These are phyloP conservation scores for Lycorma delicatula DNA, from an alignment of 1,140 invertebrate genomes.

Conservation along the genomic window DNA sequence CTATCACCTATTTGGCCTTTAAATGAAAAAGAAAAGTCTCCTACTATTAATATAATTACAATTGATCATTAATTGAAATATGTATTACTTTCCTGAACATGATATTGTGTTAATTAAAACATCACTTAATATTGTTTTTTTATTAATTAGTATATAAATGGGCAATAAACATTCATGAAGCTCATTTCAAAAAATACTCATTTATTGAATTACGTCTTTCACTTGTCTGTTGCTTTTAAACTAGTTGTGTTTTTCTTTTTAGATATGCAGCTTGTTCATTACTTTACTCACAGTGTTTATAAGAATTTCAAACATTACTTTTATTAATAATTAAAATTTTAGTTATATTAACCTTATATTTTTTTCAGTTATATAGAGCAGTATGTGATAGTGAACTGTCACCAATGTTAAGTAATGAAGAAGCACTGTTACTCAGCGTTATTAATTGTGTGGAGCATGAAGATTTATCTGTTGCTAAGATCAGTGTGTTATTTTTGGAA, in stretches of 20 bases:
- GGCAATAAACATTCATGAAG: too few relatives aligned
- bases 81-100: too few relatives aligned
- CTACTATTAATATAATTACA: too few relatives aligned
- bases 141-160: too few relatives aligned
- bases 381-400: slow-evolving; percentile 23
- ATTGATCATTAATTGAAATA: too few relatives aligned
- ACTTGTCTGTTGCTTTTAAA: not conserved
- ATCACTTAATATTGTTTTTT: too few relatives aligned
- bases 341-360: not conserved
- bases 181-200: too few relatives aligned
- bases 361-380: slow-evolving; percentile 15
- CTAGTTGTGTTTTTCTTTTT: not conserved
- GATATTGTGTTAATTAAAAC: too few relatives aligned
- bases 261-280: not conserved
- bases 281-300: not conserved
- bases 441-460: slow-evolving; percentile 48
- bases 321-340: not conserved
- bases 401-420: slow-evolving; percentile 41
- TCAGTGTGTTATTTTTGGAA: slow-evolving; percentile 47
- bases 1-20: too few relatives aligned
- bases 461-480: slow-evolving; percentile 48
- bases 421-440: slow-evolving; percentile 44
- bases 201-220: not conserved
- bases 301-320: not conserved
- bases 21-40: too few relatives aligned